Evolutionary conservation across 2,888 invertebrate species (phyloP).

Genomic region (Opisthograptis luteolata): DNA sequence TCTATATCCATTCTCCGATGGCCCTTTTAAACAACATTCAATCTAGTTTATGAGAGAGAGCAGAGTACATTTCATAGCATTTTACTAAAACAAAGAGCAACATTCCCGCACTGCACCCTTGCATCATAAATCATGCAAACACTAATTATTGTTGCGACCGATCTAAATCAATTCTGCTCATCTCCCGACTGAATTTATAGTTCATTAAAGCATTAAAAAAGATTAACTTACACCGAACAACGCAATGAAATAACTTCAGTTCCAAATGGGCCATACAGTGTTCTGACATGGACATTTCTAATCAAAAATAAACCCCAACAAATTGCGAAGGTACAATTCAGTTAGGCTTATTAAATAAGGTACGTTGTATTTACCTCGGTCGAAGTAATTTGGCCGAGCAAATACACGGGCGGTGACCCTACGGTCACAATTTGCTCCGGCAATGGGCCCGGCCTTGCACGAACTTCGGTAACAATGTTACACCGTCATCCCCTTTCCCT

Average conservation of each 20-base stretch:
- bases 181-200: slow-evolving; percentile 58
- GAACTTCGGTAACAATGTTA: slow-evolving; percentile 79
- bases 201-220: slow-evolving; percentile 66
- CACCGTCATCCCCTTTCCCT: slow-evolving; percentile 70
- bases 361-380: slow-evolving; percentile 64
- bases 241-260: slow-evolving; percentile 64
- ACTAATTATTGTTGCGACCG: slow-evolving; percentile 70
- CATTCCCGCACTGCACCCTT: slow-evolving; percentile 27
- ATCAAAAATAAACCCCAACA: slow-evolving; percentile 47
- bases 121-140: slow-evolving; percentile 55
- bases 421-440: slow-evolving; percentile 73
- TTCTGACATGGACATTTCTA: slow-evolving; percentile 64
- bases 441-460: slow-evolving; percentile 72
- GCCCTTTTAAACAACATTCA: neutral
- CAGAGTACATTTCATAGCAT: neutral
- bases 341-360: slow-evolving; percentile 65
- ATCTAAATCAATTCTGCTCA: slow-evolving; percentile 71
- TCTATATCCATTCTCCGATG: too few relatives aligned
- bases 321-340: slow-evolving; percentile 42
- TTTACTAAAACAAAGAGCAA: slow-evolving; percentile 27
- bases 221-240: slow-evolving; percentile 54
- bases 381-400: slow-evolving; percentile 67
- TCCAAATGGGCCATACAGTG: slow-evolving; percentile 67
- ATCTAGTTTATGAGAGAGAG: neutral
- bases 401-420: slow-evolving; percentile 72